These are phyloP conservation scores for Lagodon rhomboides DNA, from an alignment of 2,797 vertebrate species.

Conservation along the genomic window DNA sequence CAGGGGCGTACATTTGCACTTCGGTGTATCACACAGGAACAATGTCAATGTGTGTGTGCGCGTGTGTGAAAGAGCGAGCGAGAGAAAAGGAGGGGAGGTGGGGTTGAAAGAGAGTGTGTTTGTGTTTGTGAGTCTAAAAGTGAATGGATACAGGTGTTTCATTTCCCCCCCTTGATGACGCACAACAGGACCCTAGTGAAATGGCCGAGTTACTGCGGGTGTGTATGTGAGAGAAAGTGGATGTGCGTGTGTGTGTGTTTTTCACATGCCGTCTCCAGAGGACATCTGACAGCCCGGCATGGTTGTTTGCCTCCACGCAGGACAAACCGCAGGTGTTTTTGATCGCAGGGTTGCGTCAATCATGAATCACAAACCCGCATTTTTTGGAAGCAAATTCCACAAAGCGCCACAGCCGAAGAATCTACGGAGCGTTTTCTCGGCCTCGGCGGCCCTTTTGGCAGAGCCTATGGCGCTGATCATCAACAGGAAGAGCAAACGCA, in stretches of 20 bases:
- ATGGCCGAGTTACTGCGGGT: conserved; percentile 9
- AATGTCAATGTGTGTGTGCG: conserved; percentile 30
- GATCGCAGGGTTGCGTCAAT: conserved; percentile 10
- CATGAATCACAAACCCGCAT: not conserved
- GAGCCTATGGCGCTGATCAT: conserved; percentile 49
- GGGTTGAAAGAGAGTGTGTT: conserved; percentile 1
- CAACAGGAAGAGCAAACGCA: conserved; percentile 48
- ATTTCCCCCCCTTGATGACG: conserved; percentile 66
- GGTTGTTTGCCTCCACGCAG: conserved; percentile 39
- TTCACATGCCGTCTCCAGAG: conserved; percentile 29
- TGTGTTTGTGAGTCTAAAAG: conserved; percentile 39
- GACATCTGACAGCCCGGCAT: conserved; percentile 22
- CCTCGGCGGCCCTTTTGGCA: conserved; percentile 49
- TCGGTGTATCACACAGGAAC: conserved; percentile 31
- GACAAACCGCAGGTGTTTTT: conserved; percentile 53
- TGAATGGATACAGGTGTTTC: conserved; percentile 58
- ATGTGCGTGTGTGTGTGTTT: conserved; percentile 14
- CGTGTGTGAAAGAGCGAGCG: not conserved
- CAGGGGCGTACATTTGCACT: conserved; percentile 2
- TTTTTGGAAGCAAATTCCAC: conserved; percentile 18
- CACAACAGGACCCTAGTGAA: conserved; percentile 67
- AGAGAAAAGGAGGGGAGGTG: not conserved
- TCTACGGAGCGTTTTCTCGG: not conserved
- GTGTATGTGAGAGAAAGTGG: not conserved
- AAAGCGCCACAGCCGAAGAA: conserved; percentile 2